Conservation (phyloP, 2,888 invertebrate genomes). For the Pharmacophagus antenor region DNA sequence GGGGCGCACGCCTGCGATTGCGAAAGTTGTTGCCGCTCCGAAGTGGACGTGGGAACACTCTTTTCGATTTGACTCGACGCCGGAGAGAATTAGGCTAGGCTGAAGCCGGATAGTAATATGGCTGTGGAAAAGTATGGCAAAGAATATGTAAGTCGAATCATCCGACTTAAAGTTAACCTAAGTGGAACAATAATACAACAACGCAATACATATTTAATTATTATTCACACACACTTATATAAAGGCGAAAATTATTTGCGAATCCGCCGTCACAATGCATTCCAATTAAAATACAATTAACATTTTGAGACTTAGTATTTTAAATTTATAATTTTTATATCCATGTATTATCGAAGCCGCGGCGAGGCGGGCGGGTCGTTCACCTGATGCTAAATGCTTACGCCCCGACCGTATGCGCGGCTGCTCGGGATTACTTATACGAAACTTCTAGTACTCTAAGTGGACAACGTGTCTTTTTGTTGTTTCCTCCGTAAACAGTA, state of each 20-base stretch:
- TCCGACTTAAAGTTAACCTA: no score
- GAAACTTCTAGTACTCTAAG: no score
- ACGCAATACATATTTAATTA: no score
- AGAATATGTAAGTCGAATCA: no score
- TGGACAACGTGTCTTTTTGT: background rate
- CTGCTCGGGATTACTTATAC: background rate
- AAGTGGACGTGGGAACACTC: conserved; percentile 7
- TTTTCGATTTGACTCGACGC: background rate
- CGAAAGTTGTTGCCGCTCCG: background rate
- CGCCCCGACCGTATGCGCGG: background rate
- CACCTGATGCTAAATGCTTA: background rate
- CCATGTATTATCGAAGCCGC: no score
- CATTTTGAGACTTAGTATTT: background rate
- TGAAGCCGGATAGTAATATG: no score
- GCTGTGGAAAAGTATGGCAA: no score
- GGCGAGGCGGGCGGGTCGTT: background rate
- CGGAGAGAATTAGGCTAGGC: background rate
- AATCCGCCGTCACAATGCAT: background rate
- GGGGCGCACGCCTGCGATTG: conserved; percentile 3
- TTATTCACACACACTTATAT: background rate
- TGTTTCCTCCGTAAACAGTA: background rate
- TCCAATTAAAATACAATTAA: background rate
- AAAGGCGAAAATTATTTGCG: background rate
- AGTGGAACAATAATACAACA: no score
- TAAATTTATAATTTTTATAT: background rate